Evolutionary conservation across 2,888 invertebrate genomes (phyloP), one percentile per base, ranked within the genome.

Genomic region (Cephus runcator): DNA sequence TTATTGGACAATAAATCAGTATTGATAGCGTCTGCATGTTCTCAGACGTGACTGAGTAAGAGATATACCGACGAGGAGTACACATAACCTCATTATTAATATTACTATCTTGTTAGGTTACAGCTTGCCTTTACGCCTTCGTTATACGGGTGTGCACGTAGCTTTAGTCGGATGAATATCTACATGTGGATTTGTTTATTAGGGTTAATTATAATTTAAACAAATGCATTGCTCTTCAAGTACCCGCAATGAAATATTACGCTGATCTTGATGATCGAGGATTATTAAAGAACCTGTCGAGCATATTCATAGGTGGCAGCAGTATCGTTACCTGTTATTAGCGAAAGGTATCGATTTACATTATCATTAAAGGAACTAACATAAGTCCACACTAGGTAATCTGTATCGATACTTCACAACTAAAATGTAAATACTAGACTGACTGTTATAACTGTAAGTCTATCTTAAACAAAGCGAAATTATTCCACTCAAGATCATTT

Each of bases 1-100:
- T 85, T 86, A 85, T 86, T 85, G 84, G 77, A 75, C 84, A 81
- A 86, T 86, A 86, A 88, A 87, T 87, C 85, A 85, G 81, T 81
- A 84, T 85, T 83, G 85, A 86, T 84, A 83, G 83, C 82, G 82
- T 84, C 81, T 79, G 81, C 75, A 81, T 80, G 81, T 80, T 69
- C 73, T 40, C 35, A 31, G 75, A 71, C 35, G 33, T 69, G 56
- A 75, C 77, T 75, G 78, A 81, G 80, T 83, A 78, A 80, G 83
- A 81, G 81, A 82, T 80, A 81, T 79, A 79, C 80, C 75, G 79
- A 74, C 30, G 75, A 81, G 81, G 80, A 80, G 80, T 81, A 77
- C 75, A 81, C 68, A 68, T 69, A 31, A 74, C 77, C 83, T 86
- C 83, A 82, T 85, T 85, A 68, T 69, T 76, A 73, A 71, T 76